Evolutionary conservation across 2,113 vertebrate species (phyloP).

Genomic region (Charina bottae): DNA sequence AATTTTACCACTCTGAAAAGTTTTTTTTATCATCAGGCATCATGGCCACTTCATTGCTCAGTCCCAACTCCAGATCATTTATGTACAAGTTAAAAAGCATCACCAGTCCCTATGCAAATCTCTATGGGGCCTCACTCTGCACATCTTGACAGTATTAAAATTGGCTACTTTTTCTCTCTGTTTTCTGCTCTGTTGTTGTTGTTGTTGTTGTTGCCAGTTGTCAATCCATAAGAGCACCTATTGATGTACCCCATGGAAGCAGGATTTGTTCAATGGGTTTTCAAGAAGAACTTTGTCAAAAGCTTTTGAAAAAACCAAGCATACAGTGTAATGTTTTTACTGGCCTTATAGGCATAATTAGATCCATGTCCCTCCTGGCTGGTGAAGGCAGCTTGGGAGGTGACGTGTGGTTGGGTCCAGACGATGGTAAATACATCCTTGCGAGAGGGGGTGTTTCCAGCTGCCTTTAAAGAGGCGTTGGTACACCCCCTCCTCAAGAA

Average conservation of each 20-base stretch:
- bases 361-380: too few relatives aligned
- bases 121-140: background rate
- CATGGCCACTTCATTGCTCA: background rate
- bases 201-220: background rate
- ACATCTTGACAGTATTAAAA: background rate
- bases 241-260: background rate
- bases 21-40: background rate
- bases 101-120: background rate
- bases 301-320: background rate
- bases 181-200: background rate
- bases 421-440: too few relatives aligned
- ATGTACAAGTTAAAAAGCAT: background rate
- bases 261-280: background rate
- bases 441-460: too few relatives aligned
- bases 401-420: too few relatives aligned
- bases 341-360: background rate
- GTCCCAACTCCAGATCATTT: background rate
- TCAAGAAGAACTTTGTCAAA: background rate
- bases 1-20: background rate
- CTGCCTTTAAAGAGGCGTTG: too few relatives aligned
- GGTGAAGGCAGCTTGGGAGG: too few relatives aligned
- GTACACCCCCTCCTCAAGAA: too few relatives aligned
- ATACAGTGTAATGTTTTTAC: background rate
- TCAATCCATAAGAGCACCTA: background rate
- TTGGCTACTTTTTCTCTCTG: background rate